Evolutionary conservation across 2,888 invertebrate genomes (phyloP), one percentile per base, ranked within the genome.

Genomic region (Gonocerus acuteangulatus): DNA sequence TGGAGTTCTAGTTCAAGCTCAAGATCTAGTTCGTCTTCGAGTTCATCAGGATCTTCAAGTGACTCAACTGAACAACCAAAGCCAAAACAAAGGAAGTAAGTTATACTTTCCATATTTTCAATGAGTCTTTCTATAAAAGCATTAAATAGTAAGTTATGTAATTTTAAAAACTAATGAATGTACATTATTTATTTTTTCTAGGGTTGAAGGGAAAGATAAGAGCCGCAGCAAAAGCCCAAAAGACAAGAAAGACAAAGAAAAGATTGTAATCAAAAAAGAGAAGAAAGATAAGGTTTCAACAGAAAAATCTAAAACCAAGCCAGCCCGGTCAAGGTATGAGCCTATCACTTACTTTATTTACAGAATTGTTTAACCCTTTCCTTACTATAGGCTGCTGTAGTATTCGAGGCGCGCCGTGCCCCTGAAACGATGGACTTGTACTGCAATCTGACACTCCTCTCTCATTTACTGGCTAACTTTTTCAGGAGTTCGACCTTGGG

Each of bases 21-120:
- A 1, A 82, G 85, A 13, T 89, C 89, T 0, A 82, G 85, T 56
- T 90, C 86, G 7, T 85, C 84, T 1, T 91, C 87, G 0, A 88
- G 86, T 71, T 87, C 86, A 68, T 87, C 88, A 0, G 83, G 81
- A 47, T 79, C 74, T 68, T 80, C 74, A 23, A 76, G 76, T 1
- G 76, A 80, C 1, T 74, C 84, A 64, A 81, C 85, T 13, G 58
- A 60, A 2, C 60, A 58, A 23, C 58, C 48, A 34, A 61, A 23
- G 57, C 39, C 60, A 2, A 65, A 64, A 52, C 74, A 79, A 83
- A 83, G 78, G 77, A 75, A 74, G 74, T 71, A 7, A 44, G 54
- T 62, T 36, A 15, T 21, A 22, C 19, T 13, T 6, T 32, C 11
- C 6, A 32, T 11, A 32, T 32, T 6, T 32, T 32, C 32, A 9